Percentiles rank a stretch among this genome's conserved stretches.
Evolutionary conservation across 2,797 vertebrate genomes (phyloP).

Genomic region (Falco peregrinus): DNA sequence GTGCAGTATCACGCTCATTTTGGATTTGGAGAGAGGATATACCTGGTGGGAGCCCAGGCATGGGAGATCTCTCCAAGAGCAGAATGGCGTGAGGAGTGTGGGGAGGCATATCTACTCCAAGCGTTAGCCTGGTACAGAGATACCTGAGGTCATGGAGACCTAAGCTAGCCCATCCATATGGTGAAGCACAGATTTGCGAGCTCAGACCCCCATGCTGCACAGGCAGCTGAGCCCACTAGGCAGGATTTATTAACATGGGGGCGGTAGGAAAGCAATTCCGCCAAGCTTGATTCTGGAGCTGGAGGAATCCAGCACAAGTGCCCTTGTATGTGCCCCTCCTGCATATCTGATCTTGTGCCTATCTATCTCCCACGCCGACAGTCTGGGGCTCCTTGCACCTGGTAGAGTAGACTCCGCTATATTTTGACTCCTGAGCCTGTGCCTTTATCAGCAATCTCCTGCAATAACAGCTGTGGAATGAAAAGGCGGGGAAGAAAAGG

Average conservation of each 20-base stretch:
- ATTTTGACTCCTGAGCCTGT: not conserved
- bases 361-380: not conserved
- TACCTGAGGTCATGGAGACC: not conserved
- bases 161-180: not conserved
- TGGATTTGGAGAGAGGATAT: not conserved
- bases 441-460: not conserved
- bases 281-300: not conserved
- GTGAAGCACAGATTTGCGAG: not conserved
- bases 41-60: not conserved
- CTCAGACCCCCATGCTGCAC: not conserved
- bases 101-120: not conserved
- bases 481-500: not conserved
- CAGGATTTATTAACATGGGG: not conserved
- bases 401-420: not conserved
- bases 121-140: not conserved
- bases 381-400: not conserved
- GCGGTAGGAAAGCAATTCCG: not conserved
- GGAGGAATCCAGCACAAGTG: not conserved
- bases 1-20: not conserved
- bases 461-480: not conserved
- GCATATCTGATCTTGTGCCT: not conserved
- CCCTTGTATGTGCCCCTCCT: not conserved
- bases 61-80: not conserved
- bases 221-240: not conserved
- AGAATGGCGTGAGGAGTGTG: not conserved